phyloP scores from a whole-genome alignment of 2,797 vertebrate species.

The Gorsachius magnificus region DNA sequence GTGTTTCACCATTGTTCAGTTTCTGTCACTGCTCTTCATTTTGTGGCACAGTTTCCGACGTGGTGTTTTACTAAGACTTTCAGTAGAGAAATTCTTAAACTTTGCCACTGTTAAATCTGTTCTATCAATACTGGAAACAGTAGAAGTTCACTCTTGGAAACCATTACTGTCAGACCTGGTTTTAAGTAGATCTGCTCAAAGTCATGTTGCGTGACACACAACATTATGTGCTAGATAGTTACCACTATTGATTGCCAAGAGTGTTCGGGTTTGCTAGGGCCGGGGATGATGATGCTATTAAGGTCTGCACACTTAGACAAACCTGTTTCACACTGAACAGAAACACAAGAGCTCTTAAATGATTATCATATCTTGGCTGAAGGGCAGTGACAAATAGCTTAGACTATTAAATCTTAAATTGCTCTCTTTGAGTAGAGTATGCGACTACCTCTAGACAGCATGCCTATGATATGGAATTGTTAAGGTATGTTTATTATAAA shows the following conservation, averaged over 20 bases:
- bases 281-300: background rate
- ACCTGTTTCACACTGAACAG: background rate
- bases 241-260: background rate
- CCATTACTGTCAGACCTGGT: background rate
- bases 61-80: background rate
- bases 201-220: background rate
- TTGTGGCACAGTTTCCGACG: background rate
- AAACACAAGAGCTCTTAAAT: background rate
- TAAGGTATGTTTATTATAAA: background rate
- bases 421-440: background rate
- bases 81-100: background rate
- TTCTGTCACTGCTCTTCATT: background rate
- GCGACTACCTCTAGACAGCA: accelerated
- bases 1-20: background rate
- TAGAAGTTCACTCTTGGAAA: background rate
- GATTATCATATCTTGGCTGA: background rate
- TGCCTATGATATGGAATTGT: background rate
- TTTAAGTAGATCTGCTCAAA: background rate
- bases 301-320: background rate
- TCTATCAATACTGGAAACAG: background rate
- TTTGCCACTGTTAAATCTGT: background rate
- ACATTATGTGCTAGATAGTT: background rate
- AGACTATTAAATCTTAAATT: background rate
- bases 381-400: background rate
- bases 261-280: background rate